Evolutionary conservation across 2,888 invertebrate genomes (phyloP).

Genomic region (Carabus problematicus): DNA sequence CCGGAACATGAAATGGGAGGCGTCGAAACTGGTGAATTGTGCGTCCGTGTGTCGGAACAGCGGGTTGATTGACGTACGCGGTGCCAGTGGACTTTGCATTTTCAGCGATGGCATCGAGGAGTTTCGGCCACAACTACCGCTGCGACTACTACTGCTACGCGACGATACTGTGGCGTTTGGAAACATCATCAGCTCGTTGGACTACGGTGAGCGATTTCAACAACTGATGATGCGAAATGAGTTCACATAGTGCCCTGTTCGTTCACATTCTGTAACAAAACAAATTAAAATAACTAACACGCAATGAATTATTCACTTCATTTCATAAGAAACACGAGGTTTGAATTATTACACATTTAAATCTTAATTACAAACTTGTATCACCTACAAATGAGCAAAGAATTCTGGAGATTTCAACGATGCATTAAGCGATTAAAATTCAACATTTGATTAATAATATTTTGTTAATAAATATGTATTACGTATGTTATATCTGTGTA

Average conservation of each 20-base stretch:
- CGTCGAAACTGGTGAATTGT: conserved; percentile 54
- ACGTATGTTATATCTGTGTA: no score
- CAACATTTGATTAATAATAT: no score
- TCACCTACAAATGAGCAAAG: no score
- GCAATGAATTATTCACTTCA: no score
- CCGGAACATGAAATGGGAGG: conserved; percentile 55
- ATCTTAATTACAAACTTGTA: no score
- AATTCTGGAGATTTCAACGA: no score
- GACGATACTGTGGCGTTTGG: conserved; percentile 56
- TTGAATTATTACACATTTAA: no score
- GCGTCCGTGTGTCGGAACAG: conserved; percentile 53
- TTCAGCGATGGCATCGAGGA: conserved; percentile 57
- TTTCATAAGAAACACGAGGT: no score
- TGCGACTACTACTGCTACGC: conserved; percentile 54
- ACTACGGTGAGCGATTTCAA: neutral
- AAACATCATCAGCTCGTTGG: conserved; percentile 49
- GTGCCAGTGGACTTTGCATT: conserved; percentile 53
- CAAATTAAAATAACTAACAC: neutral
- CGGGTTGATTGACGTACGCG: conserved; percentile 54
- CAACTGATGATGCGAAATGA: neutral
- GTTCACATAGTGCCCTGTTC: neutral
- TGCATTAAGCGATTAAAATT: no score
- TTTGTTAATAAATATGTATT: no score
- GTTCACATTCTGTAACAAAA: conserved; percentile 5
- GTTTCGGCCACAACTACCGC: conserved; percentile 54